Percentiles rank a stretch among this genome's conserved stretches.
phyloP scores from a whole-genome alignment of 2,797 vertebrate species.

The Parambassis ranga region DNA sequence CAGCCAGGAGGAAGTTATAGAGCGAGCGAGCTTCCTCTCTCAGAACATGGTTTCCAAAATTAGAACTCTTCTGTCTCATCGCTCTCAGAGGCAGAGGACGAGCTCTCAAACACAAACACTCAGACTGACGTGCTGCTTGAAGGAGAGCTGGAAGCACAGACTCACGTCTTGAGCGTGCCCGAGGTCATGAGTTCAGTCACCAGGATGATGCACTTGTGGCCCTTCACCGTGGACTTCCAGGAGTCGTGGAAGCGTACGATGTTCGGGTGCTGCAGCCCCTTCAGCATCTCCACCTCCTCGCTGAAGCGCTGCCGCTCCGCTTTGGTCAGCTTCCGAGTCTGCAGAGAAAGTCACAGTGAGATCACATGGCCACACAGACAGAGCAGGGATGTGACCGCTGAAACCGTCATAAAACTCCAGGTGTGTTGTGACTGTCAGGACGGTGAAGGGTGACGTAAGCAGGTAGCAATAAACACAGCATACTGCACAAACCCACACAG shows the following conservation, averaged over 20 bases:
- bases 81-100: slow-evolving; percentile 1
- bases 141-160: neutral
- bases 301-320: slow-evolving; percentile 94
- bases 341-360: neutral
- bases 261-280: slow-evolving; percentile 97
- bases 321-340: slow-evolving; percentile 94
- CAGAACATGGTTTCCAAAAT: neutral
- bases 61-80: neutral
- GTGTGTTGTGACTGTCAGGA: slow-evolving; percentile 1
- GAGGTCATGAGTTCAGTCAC: slow-evolving; percentile 99
- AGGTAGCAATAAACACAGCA: slow-evolving; percentile 22
- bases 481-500: neutral
- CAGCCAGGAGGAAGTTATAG: slow-evolving; percentile 34
- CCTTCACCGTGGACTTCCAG: slow-evolving; percentile 93
- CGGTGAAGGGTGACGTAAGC: slow-evolving; percentile 32
- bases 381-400: too few relatives aligned
- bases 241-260: slow-evolving; percentile 98
- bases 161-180: slow-evolving; percentile 98
- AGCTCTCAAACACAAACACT: slow-evolving; percentile 24
- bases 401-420: neutral
- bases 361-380: slow-evolving; percentile 27
- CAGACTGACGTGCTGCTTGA: too few relatives aligned
- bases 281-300: slow-evolving; percentile 98
- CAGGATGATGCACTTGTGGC: slow-evolving; percentile 94
- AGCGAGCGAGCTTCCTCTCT: slow-evolving; percentile 1